Conservation (phyloP, 2,113 vertebrate genomes). For the Symphodus melops region DNA sequence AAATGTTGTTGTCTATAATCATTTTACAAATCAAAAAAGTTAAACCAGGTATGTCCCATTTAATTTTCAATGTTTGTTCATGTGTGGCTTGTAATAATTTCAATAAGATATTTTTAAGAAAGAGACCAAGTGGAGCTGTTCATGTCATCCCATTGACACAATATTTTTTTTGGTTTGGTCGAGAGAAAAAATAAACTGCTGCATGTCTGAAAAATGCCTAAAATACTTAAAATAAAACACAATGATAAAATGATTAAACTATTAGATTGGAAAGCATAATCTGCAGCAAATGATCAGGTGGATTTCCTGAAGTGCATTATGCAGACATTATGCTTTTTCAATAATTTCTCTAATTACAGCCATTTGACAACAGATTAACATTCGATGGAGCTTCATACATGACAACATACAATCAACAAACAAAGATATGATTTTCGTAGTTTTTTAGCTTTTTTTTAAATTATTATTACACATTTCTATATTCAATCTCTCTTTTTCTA, state of each 20-base stretch:
- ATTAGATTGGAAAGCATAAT: not conserved
- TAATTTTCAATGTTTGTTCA: no score
- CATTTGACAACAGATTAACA: not conserved
- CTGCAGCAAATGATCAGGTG: not conserved
- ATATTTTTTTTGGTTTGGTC: no score
- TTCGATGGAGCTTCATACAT: not conserved
- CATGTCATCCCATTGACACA: not conserved
- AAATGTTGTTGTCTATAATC: no score
- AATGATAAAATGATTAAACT: slow-evolving; percentile 4
- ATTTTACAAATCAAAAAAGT: no score
- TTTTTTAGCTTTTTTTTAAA: no score
- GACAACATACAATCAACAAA: not conserved
- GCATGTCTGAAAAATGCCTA: not conserved
- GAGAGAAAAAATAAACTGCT: no score
- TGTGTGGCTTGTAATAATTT: no score
- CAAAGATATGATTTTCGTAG: not conserved
- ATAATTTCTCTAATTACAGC: not conserved
- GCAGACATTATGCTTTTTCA: not conserved
- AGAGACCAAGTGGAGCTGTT: no score
- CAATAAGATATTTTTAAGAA: no score
- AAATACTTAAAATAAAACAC: not conserved
- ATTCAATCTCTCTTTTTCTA: slow-evolving; percentile 27
- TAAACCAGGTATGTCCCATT: no score
- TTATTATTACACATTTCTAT: slow-evolving; percentile 1
- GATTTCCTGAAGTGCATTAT: no score